phyloP scores from a whole-genome alignment of 2,797 vertebrate genomes.

The Acomys russatus region DNA sequence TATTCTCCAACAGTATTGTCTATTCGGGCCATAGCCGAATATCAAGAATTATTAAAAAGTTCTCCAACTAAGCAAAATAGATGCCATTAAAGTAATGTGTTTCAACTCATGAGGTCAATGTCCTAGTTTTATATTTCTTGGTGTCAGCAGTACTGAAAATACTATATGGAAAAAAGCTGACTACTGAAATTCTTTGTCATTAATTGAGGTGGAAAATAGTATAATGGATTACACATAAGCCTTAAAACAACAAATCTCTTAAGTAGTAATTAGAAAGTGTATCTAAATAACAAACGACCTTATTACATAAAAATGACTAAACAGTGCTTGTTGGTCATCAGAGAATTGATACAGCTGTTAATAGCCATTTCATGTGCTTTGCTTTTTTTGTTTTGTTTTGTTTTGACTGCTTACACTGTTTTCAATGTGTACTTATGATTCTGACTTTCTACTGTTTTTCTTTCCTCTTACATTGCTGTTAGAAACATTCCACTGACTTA shows the following conservation, averaged over 20 bases:
- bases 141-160: constrained; percentile 12
- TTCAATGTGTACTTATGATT: not conserved
- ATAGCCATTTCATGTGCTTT: not conserved
- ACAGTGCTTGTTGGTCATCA: not conserved
- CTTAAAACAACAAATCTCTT: constrained; percentile 32
- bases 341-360: not conserved
- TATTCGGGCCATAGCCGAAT: constrained; percentile 57
- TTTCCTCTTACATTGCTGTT: not conserved
- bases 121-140: constrained; percentile 25
- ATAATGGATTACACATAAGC: not conserved
- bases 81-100: constrained; percentile 1
- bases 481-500: not conserved
- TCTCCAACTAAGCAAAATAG: constrained; percentile 33
- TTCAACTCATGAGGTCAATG: not conserved
- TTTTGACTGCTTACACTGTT: not conserved
- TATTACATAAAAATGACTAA: constrained; percentile 17
- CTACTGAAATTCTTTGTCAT: not conserved
- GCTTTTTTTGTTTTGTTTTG: not conserved
- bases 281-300: constrained; percentile 11
- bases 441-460: not conserved
- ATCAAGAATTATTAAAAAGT: constrained; percentile 51
- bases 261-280: constrained; percentile 1
- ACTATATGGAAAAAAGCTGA: constrained; percentile 24
- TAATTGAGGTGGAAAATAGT: constrained; percentile 60
- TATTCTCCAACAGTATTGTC: constrained; percentile 6